Conservation (phyloP, 2,797 vertebrate species). For the Hephaestus fuliginosus region DNA sequence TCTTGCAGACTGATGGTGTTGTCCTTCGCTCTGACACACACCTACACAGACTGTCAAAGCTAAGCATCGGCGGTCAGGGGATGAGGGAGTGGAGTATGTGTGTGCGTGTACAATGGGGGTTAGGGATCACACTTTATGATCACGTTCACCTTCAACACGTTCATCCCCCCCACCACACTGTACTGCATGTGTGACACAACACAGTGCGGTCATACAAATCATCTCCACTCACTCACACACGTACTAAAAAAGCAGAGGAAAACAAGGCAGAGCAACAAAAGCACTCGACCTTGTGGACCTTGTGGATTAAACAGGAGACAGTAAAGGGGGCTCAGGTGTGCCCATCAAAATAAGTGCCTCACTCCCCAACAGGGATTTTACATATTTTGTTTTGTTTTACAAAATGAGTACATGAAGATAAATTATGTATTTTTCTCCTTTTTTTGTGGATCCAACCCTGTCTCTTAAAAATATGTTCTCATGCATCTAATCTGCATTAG, state of each 20-base stretch:
- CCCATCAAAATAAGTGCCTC: slow-evolving; percentile 43
- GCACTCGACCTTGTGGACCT: slow-evolving; percentile 48
- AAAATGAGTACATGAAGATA: slow-evolving; percentile 6
- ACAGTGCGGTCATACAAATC: slow-evolving; percentile 53
- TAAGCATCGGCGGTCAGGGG: slow-evolving; percentile 68
- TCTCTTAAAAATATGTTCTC: slow-evolving; percentile 5
- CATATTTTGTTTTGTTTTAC: slow-evolving; percentile 41
- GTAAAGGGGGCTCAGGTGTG: slow-evolving; percentile 58
- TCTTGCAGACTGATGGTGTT: slow-evolving; percentile 80
- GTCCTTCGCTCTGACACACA: slow-evolving; percentile 81
- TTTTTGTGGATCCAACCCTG: not conserved
- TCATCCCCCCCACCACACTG: slow-evolving; percentile 23
- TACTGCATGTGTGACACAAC: slow-evolving; percentile 30
- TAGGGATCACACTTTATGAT: slow-evolving; percentile 77
- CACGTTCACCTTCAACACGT: slow-evolving; percentile 71
- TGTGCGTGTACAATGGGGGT: slow-evolving; percentile 63
- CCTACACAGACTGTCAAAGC: slow-evolving; percentile 79
- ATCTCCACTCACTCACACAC: slow-evolving; percentile 21
- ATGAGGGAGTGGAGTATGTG: slow-evolving; percentile 62
- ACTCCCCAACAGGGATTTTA: slow-evolving; percentile 33
- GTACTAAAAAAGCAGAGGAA: slow-evolving; percentile 31
- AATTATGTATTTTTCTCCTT: not conserved
- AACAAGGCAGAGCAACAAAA: slow-evolving; percentile 41
- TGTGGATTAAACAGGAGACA: slow-evolving; percentile 49
- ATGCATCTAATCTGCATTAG: slow-evolving; percentile 12